Base-by-base conservation (phyloP, 1,140 invertebrate species). In the Augochlora pura region DNA sequence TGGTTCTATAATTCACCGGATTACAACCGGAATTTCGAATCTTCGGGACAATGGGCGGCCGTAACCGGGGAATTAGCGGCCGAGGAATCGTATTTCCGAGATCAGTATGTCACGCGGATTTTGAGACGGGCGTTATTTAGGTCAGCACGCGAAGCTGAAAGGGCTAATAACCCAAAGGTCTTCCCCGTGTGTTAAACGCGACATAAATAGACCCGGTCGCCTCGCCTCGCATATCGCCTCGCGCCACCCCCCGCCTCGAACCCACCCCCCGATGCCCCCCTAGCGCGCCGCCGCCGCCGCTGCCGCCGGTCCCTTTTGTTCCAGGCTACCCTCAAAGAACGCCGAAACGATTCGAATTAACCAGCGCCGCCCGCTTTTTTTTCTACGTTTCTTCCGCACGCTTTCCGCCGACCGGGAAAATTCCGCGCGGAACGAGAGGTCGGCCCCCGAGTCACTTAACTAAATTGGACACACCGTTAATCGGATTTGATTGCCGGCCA, bases 131-230 rank as follows among this genome's bases (percentile, higher is more conserved):
- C 25, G 52, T 67, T 63, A 79, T 74, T 74, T 79, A 62, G 77
- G 77, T 79, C 77, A 66, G 52, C 77, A 74, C 71, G 63, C 77
- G 21, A 73, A 49, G 25, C 71, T 67, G 46, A 67, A 74, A 73
- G 77, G 71, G 71, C 77, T 79, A 79, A 79, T 79, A 79, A 79
- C 77, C 77, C 39, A 79, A 66, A 67, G 63, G 62, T 67, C 70
- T 66, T n/a, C 38, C 68, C 32, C 52, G 14, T 62, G 71, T 54
- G 77, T 74, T 74, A 79, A 79, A 73, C 32, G 71, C 62, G 71
- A 49, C 72, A 60, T 79, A 74, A 74, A 79, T 79, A 74, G 71
- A 74, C 38, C 71, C 71, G 70, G 70, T 66, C 63, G 62, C 62
- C 32, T 60, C 46, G 32, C 64, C 68, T 42, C 65, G n/a, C n/a